Base-by-base conservation (phyloP, 2,797 vertebrate species). In the Momotus momota region DNA sequence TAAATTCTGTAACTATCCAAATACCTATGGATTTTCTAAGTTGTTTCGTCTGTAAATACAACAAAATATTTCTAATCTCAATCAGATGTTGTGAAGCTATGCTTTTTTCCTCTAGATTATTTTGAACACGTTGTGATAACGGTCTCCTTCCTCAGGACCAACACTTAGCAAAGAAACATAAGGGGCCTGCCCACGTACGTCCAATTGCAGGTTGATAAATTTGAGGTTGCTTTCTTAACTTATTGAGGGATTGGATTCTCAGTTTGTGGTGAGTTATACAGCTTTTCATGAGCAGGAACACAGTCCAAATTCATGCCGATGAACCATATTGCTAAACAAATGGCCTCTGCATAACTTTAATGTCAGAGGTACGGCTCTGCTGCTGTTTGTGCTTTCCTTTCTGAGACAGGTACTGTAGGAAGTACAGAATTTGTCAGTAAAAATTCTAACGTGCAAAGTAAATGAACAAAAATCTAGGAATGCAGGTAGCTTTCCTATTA, bases 301-400 rank as follows among this genome's bases (percentile, higher is more conserved):
- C 5, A 19, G 33, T 33, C 33, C 45, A 18, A 29, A 16, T n/a
- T 81, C 45, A 29, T 23, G 27, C 21, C 54, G 54, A 54, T 51
- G 45, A 9, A 14, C 20, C 25, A 4, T 12, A 19, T 3, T 35
- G 23, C 45, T 35, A 15, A 90, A 40, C 7, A 61, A 70, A 48
- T 17, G 31, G 7, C 10, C 6, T 64, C 55, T 79, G 43, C 1
- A 1, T 2, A 1, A 14, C 19, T 54, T 35, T 3, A 0, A 1
- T 49, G 40, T 8, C 33, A 49, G 62, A 67, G 22, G 2, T n/a
- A 25, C 2, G 16, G 33, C 23, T 57, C 48, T 84, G 43, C 27
- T 81, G 26, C 38, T 48, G 17, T 33, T 41, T 61, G 43, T 0
- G 0, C 29, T 55, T 61, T 62, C 29, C 23, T 43, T 65, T 43